A percentile compares a stretch with the other conserved stretches of the same genome.
Conservation (phyloP, 2,888 invertebrate genomes). For the Amorpha juglandis region DNA sequence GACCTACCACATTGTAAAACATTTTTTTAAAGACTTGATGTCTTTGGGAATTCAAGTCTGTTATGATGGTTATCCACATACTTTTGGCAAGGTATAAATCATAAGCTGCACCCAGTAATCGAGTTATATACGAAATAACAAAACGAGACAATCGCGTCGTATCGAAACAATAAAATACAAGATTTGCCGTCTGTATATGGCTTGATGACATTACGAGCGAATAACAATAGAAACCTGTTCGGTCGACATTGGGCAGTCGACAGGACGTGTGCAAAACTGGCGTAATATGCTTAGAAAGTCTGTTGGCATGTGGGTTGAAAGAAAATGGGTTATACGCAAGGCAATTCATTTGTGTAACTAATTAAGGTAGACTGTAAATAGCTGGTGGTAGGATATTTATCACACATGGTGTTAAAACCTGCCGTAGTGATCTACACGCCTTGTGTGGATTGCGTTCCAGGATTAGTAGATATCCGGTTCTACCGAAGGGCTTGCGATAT, state of each 20-base stretch:
- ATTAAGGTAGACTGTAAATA: too few relatives aligned
- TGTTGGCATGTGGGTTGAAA: background rate
- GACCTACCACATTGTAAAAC: too few relatives aligned
- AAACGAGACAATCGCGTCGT: conserved; percentile 2
- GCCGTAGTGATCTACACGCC: too few relatives aligned
- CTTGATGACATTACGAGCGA: conserved; percentile 5
- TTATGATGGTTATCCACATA: background rate
- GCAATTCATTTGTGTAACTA: background rate
- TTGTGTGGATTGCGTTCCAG: too few relatives aligned
- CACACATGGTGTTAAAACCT: too few relatives aligned
- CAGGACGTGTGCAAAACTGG: conserved; percentile 19
- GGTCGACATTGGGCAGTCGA: background rate
- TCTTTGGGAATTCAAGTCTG: too few relatives aligned
- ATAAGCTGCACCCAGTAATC: background rate
- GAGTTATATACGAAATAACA: background rate
- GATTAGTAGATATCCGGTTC: too few relatives aligned
- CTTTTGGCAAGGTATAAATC: background rate
- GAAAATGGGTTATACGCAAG: background rate
- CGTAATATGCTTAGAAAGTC: background rate
- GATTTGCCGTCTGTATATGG: conserved; percentile 14
- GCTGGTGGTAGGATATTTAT: too few relatives aligned
- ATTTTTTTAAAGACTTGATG: too few relatives aligned
- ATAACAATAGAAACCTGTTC: conserved; percentile 13
- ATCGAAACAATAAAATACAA: conserved; percentile 14
- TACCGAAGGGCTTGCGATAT: too few relatives aligned